Percentiles rank a stretch among this genome's conserved stretches.
Conservation (phyloP, 2,113 vertebrate species). For the Centropus bengalensis region DNA sequence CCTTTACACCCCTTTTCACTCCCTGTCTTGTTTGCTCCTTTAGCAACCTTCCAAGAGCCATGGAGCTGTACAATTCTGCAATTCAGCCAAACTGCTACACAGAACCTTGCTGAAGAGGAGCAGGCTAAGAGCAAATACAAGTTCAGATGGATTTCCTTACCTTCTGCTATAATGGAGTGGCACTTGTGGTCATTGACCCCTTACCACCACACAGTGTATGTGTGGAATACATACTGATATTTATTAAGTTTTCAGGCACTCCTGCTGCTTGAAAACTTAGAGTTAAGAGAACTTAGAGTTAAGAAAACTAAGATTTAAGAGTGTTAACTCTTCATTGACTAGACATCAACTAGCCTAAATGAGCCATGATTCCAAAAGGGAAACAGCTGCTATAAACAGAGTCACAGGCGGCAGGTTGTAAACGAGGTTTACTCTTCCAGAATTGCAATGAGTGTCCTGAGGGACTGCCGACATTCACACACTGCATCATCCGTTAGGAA, state of each 20-base stretch:
- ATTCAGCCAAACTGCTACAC: not conserved
- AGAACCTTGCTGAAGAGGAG: not conserved
- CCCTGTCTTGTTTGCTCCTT: not conserved
- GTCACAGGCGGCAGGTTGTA: not conserved
- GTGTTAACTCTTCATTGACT: slow-evolving; percentile 28
- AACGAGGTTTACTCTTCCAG: slow-evolving; percentile 21
- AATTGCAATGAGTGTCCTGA: not conserved
- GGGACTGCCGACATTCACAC: not conserved
- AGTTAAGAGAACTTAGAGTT: too few species aligned
- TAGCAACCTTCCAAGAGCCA: not conserved
- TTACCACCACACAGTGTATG: not conserved
- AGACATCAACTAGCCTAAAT: slow-evolving; percentile 14
- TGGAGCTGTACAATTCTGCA: not conserved
- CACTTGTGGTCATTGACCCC: not conserved
- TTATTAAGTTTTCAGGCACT: not conserved
- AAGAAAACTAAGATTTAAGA: too few species aligned
- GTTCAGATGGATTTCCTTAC: not conserved
- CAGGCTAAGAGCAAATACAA: not conserved
- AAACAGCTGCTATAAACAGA: slow-evolving; percentile 15
- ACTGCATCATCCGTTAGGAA: not conserved
- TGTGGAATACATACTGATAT: not conserved
- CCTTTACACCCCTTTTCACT: not conserved
- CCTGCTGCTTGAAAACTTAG: too few species aligned
- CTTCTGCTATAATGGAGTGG: not conserved
- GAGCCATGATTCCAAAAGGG: slow-evolving; percentile 28